A percentile compares a stretch with the other conserved stretches of the same genome.
These are phyloP conservation scores for Nineta flava DNA, from an alignment of 2,888 invertebrate genomes.

Conservation along the genomic window DNA sequence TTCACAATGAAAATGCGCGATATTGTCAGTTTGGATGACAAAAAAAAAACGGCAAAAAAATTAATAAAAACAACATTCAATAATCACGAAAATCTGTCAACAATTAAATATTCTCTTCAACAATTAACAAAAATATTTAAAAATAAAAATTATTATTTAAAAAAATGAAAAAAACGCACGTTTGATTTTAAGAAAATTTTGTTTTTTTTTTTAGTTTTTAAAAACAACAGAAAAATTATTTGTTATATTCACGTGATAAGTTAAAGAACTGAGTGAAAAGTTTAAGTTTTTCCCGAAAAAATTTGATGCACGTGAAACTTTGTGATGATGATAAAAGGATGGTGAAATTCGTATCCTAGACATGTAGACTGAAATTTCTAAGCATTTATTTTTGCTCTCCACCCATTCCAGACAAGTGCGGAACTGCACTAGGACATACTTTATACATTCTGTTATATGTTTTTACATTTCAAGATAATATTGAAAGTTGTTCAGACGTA, in stretches of 20 bases:
- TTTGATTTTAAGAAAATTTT: not conserved
- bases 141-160: not conserved
- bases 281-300: not conserved
- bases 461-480: not conserved
- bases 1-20: too few relatives aligned
- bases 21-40: too few relatives aligned
- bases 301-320: constrained; percentile 1
- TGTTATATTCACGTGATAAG: not conserved
- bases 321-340: not conserved
- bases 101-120: too few relatives aligned
- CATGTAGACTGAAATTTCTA: constrained; percentile 9
- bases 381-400: constrained; percentile 9
- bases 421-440: constrained; percentile 1
- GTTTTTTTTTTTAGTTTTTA: not conserved
- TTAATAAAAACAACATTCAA: too few relatives aligned
- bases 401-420: constrained; percentile 8
- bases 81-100: too few relatives aligned
- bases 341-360: constrained; percentile 7
- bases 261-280: not conserved
- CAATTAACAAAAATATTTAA: too few relatives aligned
- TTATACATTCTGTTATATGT: not conserved
- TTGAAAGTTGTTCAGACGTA: constrained; percentile 1
- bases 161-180: too few relatives aligned
- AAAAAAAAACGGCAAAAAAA: too few relatives aligned
- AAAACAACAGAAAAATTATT: not conserved